Percentiles rank a stretch among this genome's conserved stretches.
Evolutionary conservation across 2,113 vertebrate genomes (phyloP).

Genomic region (Nyctibius bracteatus): DNA sequence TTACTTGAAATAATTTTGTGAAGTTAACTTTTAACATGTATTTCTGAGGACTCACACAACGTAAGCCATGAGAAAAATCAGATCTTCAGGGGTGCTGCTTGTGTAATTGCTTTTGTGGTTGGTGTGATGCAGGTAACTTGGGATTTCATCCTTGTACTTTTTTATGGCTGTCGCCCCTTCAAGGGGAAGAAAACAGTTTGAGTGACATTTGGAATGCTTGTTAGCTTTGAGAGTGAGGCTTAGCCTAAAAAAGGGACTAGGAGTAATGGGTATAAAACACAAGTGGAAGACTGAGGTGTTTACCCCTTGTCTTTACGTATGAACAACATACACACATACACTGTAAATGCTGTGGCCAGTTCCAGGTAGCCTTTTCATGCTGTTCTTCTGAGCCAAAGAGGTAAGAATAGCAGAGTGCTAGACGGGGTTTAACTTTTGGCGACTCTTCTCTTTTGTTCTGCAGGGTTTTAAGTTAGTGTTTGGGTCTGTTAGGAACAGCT

Average conservation of each 20-base stretch:
- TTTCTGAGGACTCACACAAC: rapidly evolving
- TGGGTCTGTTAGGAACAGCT: neutral
- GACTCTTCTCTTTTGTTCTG: neutral
- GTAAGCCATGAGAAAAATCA: neutral
- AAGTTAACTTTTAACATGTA: neutral
- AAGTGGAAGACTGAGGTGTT: neutral
- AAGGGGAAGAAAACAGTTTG: neutral
- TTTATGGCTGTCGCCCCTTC: neutral
- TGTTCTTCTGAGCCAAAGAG: neutral
- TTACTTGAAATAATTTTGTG: neutral
- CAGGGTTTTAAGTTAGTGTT: neutral
- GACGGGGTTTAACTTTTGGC: neutral
- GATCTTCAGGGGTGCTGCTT: neutral
- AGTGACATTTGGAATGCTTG: neutral
- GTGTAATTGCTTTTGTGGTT: neutral
- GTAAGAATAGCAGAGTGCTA: neutral
- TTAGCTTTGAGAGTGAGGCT: neutral
- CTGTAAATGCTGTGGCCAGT: neutral
- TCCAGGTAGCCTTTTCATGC: neutral
- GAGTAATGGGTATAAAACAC: neutral
- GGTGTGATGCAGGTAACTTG: neutral
- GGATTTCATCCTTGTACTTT: neutral
- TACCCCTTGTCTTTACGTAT: no score
- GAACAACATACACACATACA: neutral
- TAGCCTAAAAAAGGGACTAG: neutral